Percentiles rank a stretch among this genome's conserved stretches.
phyloP scores from a whole-genome alignment of 2,113 vertebrate species.

The Fregetta grallaria region DNA sequence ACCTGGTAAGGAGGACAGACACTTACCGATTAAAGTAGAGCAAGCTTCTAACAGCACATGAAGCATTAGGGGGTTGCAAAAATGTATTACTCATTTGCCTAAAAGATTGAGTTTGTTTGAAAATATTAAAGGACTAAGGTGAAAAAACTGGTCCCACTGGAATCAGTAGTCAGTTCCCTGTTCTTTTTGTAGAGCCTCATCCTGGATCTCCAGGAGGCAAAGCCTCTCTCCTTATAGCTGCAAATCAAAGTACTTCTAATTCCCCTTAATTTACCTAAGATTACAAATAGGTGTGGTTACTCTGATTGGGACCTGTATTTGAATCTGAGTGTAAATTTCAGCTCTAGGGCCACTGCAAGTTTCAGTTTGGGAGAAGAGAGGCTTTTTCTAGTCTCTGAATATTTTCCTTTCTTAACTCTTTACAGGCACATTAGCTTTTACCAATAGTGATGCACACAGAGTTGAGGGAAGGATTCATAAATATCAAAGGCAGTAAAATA shows the following conservation, averaged over 20 bases:
- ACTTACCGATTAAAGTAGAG: background rate
- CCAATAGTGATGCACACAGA: background rate
- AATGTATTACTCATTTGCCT: background rate
- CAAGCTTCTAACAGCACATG: background rate
- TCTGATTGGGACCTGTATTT: background rate
- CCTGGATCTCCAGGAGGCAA: background rate
- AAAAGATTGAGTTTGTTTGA: background rate
- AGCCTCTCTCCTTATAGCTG: background rate
- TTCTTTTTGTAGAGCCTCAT: background rate
- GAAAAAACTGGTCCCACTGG: constrained; percentile 29
- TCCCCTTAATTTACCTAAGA: background rate
- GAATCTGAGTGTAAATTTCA: background rate
- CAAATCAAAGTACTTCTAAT: constrained; percentile 27
- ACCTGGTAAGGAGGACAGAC: constrained; percentile 37
- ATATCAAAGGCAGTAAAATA: background rate
- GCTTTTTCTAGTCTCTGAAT: background rate
- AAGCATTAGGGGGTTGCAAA: background rate
- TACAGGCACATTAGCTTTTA: background rate
- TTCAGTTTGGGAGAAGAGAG: background rate
- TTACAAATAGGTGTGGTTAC: background rate
- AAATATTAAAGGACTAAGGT: background rate
- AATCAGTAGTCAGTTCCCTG: background rate
- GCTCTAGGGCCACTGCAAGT: background rate
- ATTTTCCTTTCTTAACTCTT: background rate
- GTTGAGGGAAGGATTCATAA: background rate